Evolutionary conservation across 92 coral and sea anemone genomes (phyloP).

Genomic region (Paramuricea clavata): DNA sequence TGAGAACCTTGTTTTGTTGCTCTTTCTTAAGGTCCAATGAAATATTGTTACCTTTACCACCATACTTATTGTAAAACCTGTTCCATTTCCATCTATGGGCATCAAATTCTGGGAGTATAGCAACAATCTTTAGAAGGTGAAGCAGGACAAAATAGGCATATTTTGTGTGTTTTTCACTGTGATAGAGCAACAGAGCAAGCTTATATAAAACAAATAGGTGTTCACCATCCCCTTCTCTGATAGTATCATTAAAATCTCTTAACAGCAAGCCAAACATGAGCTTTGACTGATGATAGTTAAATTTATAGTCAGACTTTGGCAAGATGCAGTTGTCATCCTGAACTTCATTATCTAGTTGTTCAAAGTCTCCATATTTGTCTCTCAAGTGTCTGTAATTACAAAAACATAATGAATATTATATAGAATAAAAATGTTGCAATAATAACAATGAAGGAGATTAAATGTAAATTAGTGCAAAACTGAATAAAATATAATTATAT

Average conservation of each 20-base stretch:
- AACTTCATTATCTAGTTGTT: background rate
- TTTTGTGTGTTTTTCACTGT: conserved; percentile 39
- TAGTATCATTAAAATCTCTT: conserved; percentile 26
- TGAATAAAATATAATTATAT: background rate
- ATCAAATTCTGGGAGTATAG: conserved; percentile 65
- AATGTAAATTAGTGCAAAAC: background rate
- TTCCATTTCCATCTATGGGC: conserved; percentile 71
- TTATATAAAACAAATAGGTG: conserved; percentile 61
- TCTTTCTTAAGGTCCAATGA: conserved; percentile 55
- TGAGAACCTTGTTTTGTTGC: conserved; percentile 63
- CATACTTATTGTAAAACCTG: conserved; percentile 68
- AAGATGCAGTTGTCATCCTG: background rate
- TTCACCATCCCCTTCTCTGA: conserved; percentile 60
- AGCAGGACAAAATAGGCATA: conserved; percentile 49
- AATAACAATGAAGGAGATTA: no score
- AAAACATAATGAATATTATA: background rate
- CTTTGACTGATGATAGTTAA: conserved; percentile 40
- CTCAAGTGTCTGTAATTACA: conserved; percentile 56
- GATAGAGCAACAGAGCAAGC: conserved; percentile 65
- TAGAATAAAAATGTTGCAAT: no score
- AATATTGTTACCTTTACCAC: conserved; percentile 66
- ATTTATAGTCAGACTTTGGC: conserved; percentile 31
- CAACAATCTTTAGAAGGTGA: conserved; percentile 41
- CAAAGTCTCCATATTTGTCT: conserved; percentile 52
- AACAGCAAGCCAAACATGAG: conserved; percentile 26